Conservation (phyloP, 2,888 invertebrate genomes). For the Drosophila rubida region DNA sequence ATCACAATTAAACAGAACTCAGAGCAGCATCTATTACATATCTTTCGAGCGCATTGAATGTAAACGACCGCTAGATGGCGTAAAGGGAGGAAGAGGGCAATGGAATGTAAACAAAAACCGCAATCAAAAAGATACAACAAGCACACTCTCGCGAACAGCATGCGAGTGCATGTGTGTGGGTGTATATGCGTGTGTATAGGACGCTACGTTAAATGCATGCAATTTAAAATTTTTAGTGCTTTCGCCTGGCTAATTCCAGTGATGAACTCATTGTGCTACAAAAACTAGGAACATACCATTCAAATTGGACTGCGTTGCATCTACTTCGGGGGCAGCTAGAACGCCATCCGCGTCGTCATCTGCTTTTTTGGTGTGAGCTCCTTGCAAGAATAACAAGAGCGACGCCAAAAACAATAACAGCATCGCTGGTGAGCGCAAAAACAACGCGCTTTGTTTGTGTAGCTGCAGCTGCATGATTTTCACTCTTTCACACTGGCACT, state of each 20-base stretch:
- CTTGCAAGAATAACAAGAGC: conserved; percentile 52
- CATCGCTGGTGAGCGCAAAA: conserved; percentile 32
- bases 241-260: conserved; percentile 50
- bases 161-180: neutral
- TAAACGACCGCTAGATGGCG: conserved; percentile 27
- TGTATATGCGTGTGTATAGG: conserved; percentile 1
- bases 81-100: conserved; percentile 14
- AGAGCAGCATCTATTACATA: conserved; percentile 6
- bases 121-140: conserved; percentile 15
- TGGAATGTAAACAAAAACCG: conserved; percentile 55
- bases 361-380: conserved; percentile 28
- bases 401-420: conserved; percentile 45
- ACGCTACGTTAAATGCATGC: conserved; percentile 35
- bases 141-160: conserved; percentile 1
- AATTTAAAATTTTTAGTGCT: conserved; percentile 42
- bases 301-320: conserved; percentile 43
- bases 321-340: conserved; percentile 37
- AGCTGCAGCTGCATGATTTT: conserved; percentile 39
- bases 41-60: conserved; percentile 25
- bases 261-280: conserved; percentile 61
- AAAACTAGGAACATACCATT: conserved; percentile 60
- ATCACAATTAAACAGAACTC: conserved; percentile 5
- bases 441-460: conserved; percentile 47
- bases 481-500: conserved; percentile 14
- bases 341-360: conserved; percentile 40